These are phyloP conservation scores for Platycheirus rosarum DNA, from an alignment of 2,888 invertebrate genomes.

Conservation along the genomic window DNA sequence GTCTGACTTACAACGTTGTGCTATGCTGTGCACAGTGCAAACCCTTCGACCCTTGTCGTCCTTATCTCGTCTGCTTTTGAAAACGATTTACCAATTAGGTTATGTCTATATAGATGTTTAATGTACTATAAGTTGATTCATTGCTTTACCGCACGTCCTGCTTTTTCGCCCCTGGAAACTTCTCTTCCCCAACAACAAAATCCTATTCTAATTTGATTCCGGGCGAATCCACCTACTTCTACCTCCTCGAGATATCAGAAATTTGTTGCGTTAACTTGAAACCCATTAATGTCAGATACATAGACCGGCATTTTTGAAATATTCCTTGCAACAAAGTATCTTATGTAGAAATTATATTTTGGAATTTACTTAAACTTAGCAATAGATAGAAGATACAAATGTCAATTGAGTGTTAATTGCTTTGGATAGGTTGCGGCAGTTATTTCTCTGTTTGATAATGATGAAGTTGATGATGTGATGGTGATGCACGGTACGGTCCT, in stretches of 20 bases:
- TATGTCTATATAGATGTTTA: constrained; percentile 43
- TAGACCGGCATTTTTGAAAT: constrained; percentile 8
- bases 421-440: constrained; percentile 40
- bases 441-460: constrained; percentile 19
- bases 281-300: constrained; percentile 62
- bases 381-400: constrained; percentile 37
- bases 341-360: constrained; percentile 13
- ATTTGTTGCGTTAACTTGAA: constrained; percentile 40
- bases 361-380: constrained; percentile 16
- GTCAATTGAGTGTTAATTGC: constrained; percentile 66
- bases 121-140: constrained; percentile 41
- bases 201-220: constrained; percentile 50
- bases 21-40: not conserved
- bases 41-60: not conserved
- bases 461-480: not conserved
- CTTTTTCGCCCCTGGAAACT: not conserved
- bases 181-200: constrained; percentile 7
- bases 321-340: constrained; percentile 1
- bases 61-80: constrained; percentile 31
- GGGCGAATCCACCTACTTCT: not conserved
- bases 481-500: not conserved
- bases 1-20: constrained; percentile 47
- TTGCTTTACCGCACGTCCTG: constrained; percentile 31
- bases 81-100: constrained; percentile 60
- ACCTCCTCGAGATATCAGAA: constrained; percentile 16